Evolutionary conservation across 2,113 vertebrate species (phyloP).

Genomic region (Coturnix japonica): DNA sequence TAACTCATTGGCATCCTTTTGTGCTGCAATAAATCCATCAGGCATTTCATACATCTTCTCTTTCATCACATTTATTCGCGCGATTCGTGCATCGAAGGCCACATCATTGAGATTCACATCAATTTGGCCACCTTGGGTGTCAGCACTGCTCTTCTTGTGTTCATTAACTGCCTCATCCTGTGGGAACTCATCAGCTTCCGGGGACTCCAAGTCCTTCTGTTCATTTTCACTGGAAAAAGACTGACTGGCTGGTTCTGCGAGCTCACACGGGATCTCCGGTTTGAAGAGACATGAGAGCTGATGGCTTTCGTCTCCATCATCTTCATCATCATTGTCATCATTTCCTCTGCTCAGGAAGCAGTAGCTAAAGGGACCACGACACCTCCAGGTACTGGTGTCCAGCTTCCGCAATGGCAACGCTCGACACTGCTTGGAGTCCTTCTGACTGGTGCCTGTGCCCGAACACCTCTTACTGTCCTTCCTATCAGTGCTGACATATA

Average conservation of each 20-base stretch:
- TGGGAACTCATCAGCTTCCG: constrained; percentile 14
- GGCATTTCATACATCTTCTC: constrained; percentile 89
- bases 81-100: constrained; percentile 84
- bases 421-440: constrained; percentile 85
- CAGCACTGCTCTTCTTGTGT: constrained; percentile 70
- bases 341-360: constrained; percentile 85
- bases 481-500: constrained; percentile 73
- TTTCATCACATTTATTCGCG: constrained; percentile 85
- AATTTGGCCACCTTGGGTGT: constrained; percentile 57
- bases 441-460: constrained; percentile 76
- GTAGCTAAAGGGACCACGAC: constrained; percentile 86
- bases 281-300: constrained; percentile 69
- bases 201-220: constrained; percentile 63
- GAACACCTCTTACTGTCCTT: constrained; percentile 76
- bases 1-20: constrained; percentile 92
- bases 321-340: constrained; percentile 84
- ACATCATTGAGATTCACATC: constrained; percentile 74
- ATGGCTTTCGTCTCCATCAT: constrained; percentile 73
- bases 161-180: constrained; percentile 57
- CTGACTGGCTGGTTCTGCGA: constrained; percentile 21
- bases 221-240: constrained; percentile 31
- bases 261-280: constrained; percentile 41
- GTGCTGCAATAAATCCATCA: constrained; percentile 88
- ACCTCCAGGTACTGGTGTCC: constrained; percentile 83
- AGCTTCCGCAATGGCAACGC: constrained; percentile 80